These are phyloP conservation scores for Netelia melanura DNA, from an alignment of 2,888 invertebrate species.

Conservation along the genomic window DNA sequence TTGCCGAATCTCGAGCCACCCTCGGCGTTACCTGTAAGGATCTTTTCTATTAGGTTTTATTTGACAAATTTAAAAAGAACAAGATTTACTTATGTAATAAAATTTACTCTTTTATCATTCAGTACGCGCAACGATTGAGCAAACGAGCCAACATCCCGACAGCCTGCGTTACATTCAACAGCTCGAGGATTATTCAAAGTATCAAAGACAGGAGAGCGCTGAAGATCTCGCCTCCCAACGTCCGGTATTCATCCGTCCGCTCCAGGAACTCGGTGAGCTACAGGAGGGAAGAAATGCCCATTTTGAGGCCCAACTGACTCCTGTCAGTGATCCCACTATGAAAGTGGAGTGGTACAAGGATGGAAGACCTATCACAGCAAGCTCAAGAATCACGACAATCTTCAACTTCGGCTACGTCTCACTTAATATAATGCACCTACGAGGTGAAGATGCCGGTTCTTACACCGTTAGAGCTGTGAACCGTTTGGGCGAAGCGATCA, in stretches of 20 bases:
- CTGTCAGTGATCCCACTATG: constrained; percentile 97
- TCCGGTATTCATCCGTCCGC: constrained; percentile 95
- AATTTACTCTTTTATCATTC: constrained; percentile 49
- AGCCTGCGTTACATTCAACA: constrained; percentile 96
- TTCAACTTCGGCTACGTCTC: constrained; percentile 99
- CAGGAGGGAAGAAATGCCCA: constrained; percentile 97
- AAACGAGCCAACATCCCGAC: constrained; percentile 95
- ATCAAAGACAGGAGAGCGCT: constrained; percentile 93
- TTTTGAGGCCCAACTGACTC: constrained; percentile 96
- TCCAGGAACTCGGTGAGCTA: constrained; percentile 94
- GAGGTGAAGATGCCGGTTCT: constrained; percentile 98
- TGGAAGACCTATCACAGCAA: constrained; percentile 97
- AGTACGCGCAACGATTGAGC: constrained; percentile 93
- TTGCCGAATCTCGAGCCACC: constrained; percentile 93
- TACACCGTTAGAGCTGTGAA: constrained; percentile 97
- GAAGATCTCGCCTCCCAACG: constrained; percentile 93
- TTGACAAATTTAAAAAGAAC: not conserved
- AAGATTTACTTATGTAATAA: not conserved
- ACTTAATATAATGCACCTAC: constrained; percentile 99
- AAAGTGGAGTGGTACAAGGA: constrained; percentile 98
- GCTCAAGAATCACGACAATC: constrained; percentile 98
- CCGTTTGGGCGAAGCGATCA: constrained; percentile 95
- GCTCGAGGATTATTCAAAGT: constrained; percentile 95
- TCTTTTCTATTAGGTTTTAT: not conserved
- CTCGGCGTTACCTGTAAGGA: constrained; percentile 89